Percentiles rank a stretch among this genome's conserved stretches.
Evolutionary conservation across 1,140 invertebrate genomes (phyloP).

Genomic region (Hyphantria cunea): DNA sequence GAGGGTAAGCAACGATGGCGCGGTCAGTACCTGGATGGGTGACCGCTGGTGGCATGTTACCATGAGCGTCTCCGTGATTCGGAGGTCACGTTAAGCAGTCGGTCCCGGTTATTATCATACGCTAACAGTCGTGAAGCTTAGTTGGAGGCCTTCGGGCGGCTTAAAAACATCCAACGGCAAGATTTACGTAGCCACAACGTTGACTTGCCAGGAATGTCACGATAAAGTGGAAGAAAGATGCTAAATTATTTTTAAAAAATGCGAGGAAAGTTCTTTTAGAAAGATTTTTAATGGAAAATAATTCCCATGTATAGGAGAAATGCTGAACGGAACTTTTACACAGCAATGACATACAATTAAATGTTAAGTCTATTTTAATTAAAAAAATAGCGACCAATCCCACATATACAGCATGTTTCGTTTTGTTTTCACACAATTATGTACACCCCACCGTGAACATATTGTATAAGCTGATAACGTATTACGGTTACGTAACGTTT

Average conservation of each 20-base stretch:
- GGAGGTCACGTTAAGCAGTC: no score
- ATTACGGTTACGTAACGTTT: constrained; percentile 31
- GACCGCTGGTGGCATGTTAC: no score
- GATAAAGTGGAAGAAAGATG: neutral
- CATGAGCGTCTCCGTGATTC: no score
- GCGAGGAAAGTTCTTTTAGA: neutral
- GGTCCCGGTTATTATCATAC: no score
- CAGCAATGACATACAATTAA: no score
- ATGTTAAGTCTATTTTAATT: no score
- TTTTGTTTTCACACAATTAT: constrained; percentile 21
- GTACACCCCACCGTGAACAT: constrained; percentile 30
- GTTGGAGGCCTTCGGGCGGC: no score
- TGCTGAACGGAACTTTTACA: neutral
- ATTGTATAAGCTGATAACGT: constrained; percentile 34
- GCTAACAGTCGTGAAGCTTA: no score
- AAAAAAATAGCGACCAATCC: constrained; percentile 10
- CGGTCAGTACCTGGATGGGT: no score
- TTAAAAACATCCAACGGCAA: no score
- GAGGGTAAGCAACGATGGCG: no score
- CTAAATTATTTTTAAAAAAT: neutral
- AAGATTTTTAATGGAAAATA: neutral
- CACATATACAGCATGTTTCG: constrained; percentile 23
- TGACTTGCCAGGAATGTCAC: neutral
- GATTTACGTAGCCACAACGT: no score
- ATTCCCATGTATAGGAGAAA: neutral